Conservation (phyloP, 2,888 invertebrate genomes). For the Chrysolina oricalcia region DNA sequence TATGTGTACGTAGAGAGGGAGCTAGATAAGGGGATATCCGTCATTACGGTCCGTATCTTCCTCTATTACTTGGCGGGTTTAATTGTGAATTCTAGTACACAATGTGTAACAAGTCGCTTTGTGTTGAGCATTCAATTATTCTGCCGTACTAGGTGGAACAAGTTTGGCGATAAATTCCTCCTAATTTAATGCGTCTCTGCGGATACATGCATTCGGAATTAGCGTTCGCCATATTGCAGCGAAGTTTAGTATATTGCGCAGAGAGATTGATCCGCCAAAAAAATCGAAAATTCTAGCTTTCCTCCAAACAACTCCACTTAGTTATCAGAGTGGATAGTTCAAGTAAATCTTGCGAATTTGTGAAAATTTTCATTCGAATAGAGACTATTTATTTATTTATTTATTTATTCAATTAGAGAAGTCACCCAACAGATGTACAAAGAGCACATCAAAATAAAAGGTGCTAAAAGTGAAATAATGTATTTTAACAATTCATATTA, state of each 20-base stretch:
- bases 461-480: no score
- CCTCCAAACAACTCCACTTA: no score
- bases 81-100: conserved; percentile 42
- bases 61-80: conserved; percentile 41
- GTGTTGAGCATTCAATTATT: conserved; percentile 42
- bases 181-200: conserved; percentile 34
- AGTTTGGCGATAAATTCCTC: conserved; percentile 37
- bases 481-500: no score
- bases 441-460: no score
- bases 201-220: conserved; percentile 19
- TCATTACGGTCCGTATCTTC: conserved; percentile 38
- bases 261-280: not conserved
- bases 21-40: conserved; percentile 35
- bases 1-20: conserved; percentile 32
- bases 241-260: not conserved
- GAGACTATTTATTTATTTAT: no score
- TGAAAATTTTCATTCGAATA: no score
- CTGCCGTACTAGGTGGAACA: conserved; percentile 41
- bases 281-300: not conserved
- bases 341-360: no score
- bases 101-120: conserved; percentile 46
- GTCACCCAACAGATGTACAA: no score
- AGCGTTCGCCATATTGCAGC: conserved; percentile 16
- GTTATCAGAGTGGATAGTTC: no score
- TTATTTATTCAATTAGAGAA: no score